Conservation (phyloP, 2,113 vertebrate species). For the Thinocorus orbignyianus region DNA sequence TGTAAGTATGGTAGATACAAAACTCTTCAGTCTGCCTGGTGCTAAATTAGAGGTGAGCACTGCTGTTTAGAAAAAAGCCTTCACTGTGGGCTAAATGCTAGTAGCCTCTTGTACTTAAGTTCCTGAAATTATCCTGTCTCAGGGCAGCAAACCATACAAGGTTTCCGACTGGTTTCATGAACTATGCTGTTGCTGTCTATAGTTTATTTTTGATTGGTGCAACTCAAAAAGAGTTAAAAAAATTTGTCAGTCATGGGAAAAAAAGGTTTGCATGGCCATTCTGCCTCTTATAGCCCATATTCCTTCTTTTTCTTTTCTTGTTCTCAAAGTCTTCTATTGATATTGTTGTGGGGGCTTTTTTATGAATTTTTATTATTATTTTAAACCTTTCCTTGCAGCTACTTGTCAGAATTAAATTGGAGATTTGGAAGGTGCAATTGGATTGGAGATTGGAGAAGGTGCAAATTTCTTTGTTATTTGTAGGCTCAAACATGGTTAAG, state of each 20-base stretch:
- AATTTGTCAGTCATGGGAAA: background rate
- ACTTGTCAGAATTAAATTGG: background rate
- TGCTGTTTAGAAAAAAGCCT: background rate
- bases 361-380: background rate
- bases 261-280: background rate
- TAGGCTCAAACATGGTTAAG: background rate
- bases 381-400: background rate
- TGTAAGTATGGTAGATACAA: background rate
- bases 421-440: no score
- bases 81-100: background rate
- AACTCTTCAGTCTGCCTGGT: background rate
- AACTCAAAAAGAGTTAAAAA: background rate
- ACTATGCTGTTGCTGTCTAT: background rate
- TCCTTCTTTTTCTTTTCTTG: background rate
- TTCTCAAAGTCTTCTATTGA: background rate
- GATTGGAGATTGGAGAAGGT: background rate
- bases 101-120: background rate
- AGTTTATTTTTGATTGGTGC: background rate
- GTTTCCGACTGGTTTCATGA: background rate
- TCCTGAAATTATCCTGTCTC: background rate
- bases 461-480: background rate
- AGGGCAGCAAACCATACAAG: background rate
- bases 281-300: background rate
- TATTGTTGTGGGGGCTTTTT: background rate
- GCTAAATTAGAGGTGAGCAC: background rate